Evolutionary conservation across 2,113 vertebrate species (phyloP).

Genomic region (Thunnus thynnus): DNA sequence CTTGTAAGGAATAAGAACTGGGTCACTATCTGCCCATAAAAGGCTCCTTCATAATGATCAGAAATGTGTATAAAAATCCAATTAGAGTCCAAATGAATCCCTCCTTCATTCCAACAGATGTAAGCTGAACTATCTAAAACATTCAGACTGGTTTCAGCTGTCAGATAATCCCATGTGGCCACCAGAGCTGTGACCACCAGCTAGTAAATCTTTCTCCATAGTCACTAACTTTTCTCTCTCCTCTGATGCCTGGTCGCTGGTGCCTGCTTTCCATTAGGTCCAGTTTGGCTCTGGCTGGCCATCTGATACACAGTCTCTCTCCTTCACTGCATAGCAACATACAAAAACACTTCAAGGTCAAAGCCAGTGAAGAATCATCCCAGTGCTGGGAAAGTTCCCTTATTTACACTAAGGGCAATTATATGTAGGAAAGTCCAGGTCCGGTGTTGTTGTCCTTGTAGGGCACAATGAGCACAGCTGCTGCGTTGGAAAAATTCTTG

Average conservation of each 20-base stretch:
- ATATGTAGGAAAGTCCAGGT: conserved; percentile 41
- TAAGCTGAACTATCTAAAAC: conserved; percentile 6
- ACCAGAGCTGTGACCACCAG: conserved; percentile 4
- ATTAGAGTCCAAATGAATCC: not conserved
- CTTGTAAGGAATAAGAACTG: conserved; percentile 3
- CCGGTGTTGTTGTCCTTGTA: conserved; percentile 34
- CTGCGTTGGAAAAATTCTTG: conserved; percentile 57
- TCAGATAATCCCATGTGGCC: conserved; percentile 42
- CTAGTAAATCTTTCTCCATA: not conserved
- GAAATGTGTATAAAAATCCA: not conserved
- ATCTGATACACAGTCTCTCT: conserved; percentile 26
- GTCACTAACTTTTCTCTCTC: conserved; percentile 4
- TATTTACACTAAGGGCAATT: conserved; percentile 40
- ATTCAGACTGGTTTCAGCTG: conserved; percentile 27
- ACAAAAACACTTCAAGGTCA: conserved; percentile 36
- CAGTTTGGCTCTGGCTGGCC: conserved; percentile 20
- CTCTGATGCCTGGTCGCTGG: not conserved
- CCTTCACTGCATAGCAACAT: conserved; percentile 31
- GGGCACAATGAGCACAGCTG: conserved; percentile 49
- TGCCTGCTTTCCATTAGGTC: conserved; percentile 49
- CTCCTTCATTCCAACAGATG: conserved; percentile 2
- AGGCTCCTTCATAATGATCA: conserved; percentile 11
- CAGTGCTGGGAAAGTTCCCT: conserved; percentile 3
- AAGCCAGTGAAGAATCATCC: conserved; percentile 5
- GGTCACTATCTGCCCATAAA: conserved; percentile 6